These are phyloP conservation scores for Bergia puertoricense DNA, from an alignment of 92 coral and sea anemone genomes.

Conservation along the genomic window DNA sequence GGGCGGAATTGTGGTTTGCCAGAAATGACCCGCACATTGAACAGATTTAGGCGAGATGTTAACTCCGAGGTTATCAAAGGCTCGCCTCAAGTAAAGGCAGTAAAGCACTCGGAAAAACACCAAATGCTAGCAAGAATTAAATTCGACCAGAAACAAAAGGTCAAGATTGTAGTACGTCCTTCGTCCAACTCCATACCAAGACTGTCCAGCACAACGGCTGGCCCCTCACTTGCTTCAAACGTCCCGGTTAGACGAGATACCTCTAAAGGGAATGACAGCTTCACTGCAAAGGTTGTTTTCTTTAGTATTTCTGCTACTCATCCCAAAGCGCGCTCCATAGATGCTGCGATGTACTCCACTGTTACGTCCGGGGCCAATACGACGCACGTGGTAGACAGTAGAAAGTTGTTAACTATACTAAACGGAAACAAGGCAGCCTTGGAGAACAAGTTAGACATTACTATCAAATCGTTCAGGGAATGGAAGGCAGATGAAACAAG, in stretches of 20 bases:
- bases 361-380: slow-evolving; percentile 64
- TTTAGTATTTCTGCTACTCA: slow-evolving; percentile 61
- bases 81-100: slow-evolving; percentile 13
- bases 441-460: slow-evolving; percentile 59
- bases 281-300: slow-evolving; percentile 59
- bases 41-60: slow-evolving; percentile 13
- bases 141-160: not conserved
- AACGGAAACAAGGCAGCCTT: slow-evolving; percentile 54
- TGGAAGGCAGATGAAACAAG: slow-evolving; percentile 34
- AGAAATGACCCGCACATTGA: slow-evolving; percentile 3
- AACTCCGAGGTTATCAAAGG: slow-evolving; percentile 3
- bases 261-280: slow-evolving; percentile 9
- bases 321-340: slow-evolving; percentile 32
- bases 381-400: slow-evolving; percentile 62
- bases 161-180: slow-evolving; percentile 23
- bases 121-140: slow-evolving; percentile 19
- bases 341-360: slow-evolving; percentile 70
- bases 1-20: not conserved
- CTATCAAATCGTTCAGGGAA: slow-evolving; percentile 59
- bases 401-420: slow-evolving; percentile 54
- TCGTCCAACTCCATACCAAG: slow-evolving; percentile 20
- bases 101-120: slow-evolving; percentile 10
- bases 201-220: not conserved
- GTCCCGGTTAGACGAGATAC: not conserved
- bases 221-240: not conserved